A percentile compares a stretch with the other conserved stretches of the same genome.
Conservation (phyloP, 2,113 vertebrate species). For the Toxotes jaculatrix region DNA sequence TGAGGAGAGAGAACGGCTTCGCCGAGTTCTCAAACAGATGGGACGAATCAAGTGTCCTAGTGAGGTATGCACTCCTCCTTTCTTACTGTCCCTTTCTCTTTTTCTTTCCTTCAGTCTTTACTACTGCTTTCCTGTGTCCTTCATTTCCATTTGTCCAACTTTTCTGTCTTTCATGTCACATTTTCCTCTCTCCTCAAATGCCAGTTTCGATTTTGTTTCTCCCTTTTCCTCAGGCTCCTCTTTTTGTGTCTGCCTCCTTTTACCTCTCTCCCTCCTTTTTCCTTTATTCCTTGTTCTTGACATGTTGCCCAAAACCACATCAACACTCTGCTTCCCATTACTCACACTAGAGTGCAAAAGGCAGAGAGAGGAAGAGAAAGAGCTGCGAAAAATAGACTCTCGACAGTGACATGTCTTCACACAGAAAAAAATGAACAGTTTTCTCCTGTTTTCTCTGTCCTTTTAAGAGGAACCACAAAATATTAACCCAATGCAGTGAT, state of each 20-base stretch:
- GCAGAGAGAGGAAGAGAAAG: slow-evolving; percentile 42
- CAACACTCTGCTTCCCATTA: slow-evolving; percentile 74
- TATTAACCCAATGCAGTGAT: slow-evolving; percentile 36
- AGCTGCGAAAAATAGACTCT: slow-evolving; percentile 51
- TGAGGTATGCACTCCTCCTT: slow-evolving; percentile 85
- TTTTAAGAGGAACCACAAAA: slow-evolving; percentile 34
- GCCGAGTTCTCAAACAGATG: slow-evolving; percentile 96
- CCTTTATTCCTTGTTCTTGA: slow-evolving; percentile 66
- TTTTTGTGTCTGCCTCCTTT: slow-evolving; percentile 52
- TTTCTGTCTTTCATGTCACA: slow-evolving; percentile 41
- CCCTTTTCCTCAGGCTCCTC: slow-evolving; percentile 38
- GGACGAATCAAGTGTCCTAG: slow-evolving; percentile 95
- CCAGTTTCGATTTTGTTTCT: slow-evolving; percentile 48
- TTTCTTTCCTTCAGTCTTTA: slow-evolving; percentile 32
- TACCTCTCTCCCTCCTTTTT: slow-evolving; percentile 44
- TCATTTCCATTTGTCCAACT: slow-evolving; percentile 45
- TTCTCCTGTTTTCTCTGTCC: slow-evolving; percentile 5
- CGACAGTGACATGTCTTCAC: slow-evolving; percentile 51
- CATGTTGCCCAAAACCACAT: slow-evolving; percentile 73
- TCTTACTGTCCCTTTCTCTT: slow-evolving; percentile 47
- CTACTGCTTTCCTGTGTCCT: slow-evolving; percentile 25
- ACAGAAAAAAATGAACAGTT: slow-evolving; percentile 47
- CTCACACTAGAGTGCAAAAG: slow-evolving; percentile 59
- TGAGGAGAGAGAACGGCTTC: slow-evolving; percentile 92
- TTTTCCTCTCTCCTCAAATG: slow-evolving; percentile 44